Evolutionary conservation across 2,113 vertebrate genomes (phyloP), one percentile per base, ranked within the genome.

Genomic region (Garra rufa): DNA sequence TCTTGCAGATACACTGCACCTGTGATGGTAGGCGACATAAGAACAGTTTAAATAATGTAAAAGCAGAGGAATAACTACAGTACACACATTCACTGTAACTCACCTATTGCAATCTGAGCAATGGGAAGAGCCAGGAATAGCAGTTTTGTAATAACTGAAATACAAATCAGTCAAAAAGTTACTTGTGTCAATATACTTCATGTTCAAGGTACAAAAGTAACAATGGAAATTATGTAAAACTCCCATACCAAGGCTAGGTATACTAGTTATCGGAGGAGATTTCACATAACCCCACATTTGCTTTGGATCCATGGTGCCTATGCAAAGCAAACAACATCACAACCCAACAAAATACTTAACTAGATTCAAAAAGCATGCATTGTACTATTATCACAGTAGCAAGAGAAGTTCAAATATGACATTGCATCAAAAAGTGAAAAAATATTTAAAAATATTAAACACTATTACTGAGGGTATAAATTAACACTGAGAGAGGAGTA

Each of bases 1-100:
- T 94, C 91, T 0, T 91, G 0, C 38, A 94, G 84, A 61, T 94
- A 59, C 1, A 83, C 15, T 0, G 84, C 41, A 50, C 94, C 94
- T 95, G 69, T 34, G 85, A n/a, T 26, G 69, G 74, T 74, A 30
- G n/a, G 17, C 7, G 55, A 30, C 24, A 67, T 19, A 48, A 75
- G 0, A 46, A 11, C 0, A 57, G 6, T 9, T 24, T 48, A 55
- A n/a, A 41, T 26, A 28, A 38, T 15, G 15, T 21, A n/a, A 70
- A 14, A 34, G 19, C 4, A 24, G 1, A 38, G 1, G 50, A 38
- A 70, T 1, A 30, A 80, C 3, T 38, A 24, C n/a, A 48, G 21
- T 26, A 38, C 28, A 19, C 28, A 65, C 19, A 5, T 28, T 24
- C 24, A 63, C 8, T 65, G 24, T 28, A 34, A 50, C 65, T 4